Evolutionary conservation across 1,140 invertebrate species (phyloP).

Genomic region (Ylistrum balloti): DNA sequence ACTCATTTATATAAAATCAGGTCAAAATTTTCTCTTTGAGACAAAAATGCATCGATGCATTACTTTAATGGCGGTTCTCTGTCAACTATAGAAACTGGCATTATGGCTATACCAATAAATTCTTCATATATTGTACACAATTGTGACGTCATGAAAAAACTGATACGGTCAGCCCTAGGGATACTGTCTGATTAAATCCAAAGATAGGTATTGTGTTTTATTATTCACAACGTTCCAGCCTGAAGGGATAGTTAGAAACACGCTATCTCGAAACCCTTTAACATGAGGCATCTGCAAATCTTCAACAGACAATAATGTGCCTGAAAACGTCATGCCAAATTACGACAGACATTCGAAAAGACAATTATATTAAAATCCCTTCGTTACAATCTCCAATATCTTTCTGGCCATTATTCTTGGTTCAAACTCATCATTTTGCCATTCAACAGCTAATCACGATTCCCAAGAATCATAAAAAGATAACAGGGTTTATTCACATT

Average conservation of each 20-base stretch:
- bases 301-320: neutral
- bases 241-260: neutral
- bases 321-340: neutral
- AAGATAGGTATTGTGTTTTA: slow-evolving; percentile 16
- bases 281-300: neutral
- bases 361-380: neutral
- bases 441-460: neutral
- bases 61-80: neutral
- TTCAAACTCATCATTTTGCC: neutral
- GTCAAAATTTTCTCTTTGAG: neutral
- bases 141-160: slow-evolving; percentile 27
- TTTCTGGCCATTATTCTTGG: neutral
- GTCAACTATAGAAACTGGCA: neutral
- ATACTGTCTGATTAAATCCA: neutral
- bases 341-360: neutral
- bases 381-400: neutral
- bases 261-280: neutral
- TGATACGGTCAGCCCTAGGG: slow-evolving; percentile 23
- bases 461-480: neutral
- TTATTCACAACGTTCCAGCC: neutral
- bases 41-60: neutral
- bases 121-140: neutral
- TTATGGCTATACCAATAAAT: neutral
- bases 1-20: neutral
- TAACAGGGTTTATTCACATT: neutral